A percentile compares a stretch with the other conserved stretches of the same genome.
phyloP scores from a whole-genome alignment of 2,797 vertebrate genomes.

The Antrozous pallidus region DNA sequence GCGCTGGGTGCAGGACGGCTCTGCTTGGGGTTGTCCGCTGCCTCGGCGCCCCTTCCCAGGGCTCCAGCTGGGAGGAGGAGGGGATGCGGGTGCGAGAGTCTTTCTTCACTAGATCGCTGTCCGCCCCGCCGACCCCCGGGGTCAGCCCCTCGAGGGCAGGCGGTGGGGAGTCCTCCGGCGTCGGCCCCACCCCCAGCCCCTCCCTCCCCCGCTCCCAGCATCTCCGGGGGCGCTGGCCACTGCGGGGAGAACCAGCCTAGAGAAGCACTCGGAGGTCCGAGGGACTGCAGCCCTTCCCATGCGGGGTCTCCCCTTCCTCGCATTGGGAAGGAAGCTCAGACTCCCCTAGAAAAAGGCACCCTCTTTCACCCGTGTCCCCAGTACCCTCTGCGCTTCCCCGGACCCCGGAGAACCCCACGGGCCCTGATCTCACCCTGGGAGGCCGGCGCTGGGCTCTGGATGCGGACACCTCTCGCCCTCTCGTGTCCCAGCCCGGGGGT shows the following conservation, averaged over 20 bases:
- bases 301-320: too few relatives aligned
- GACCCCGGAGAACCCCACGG: neutral
- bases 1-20: neutral
- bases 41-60: neutral
- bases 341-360: neutral
- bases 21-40: too few relatives aligned
- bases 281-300: neutral
- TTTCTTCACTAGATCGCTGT: neutral
- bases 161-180: rapidly evolving
- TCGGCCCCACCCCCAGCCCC: neutral
- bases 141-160: neutral
- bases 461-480: too few relatives aligned
- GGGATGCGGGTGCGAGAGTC: too few relatives aligned
- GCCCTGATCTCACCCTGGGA: neutral
- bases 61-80: neutral
- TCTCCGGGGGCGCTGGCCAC: neutral
- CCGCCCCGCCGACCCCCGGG: neutral
- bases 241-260: neutral
- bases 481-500: neutral
- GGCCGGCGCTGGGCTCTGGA: neutral
- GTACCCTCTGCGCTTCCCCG: too few relatives aligned
- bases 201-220: rapidly evolving
- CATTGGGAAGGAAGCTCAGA: neutral
- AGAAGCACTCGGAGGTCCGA: rapidly evolving
- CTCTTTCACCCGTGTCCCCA: neutral